Percentiles rank a stretch among this genome's conserved stretches.
Evolutionary conservation across 1,140 invertebrate genomes (phyloP).

Genomic region (Conus betulinus): DNA sequence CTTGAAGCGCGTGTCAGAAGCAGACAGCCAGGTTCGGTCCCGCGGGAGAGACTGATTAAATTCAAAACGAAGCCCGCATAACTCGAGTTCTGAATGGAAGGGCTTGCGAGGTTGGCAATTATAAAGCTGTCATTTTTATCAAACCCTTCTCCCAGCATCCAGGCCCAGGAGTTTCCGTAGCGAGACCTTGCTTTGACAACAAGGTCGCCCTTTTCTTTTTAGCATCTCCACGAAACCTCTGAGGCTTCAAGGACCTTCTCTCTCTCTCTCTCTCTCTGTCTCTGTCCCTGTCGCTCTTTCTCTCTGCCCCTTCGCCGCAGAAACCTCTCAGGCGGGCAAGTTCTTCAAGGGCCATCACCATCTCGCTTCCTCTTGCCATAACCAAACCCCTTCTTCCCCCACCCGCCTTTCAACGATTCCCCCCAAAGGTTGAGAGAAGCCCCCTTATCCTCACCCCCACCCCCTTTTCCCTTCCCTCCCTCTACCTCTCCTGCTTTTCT

Average conservation of each 20-base stretch:
- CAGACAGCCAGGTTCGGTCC: conserved; percentile 18
- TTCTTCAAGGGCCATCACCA: not conserved
- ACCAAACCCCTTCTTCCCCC: no score
- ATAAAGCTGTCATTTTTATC: conserved; percentile 41
- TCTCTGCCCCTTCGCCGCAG: not conserved
- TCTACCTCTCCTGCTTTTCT: not conserved
- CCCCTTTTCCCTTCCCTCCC: no score
- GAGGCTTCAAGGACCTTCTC: not conserved
- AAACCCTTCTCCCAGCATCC: not conserved
- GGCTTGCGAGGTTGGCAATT: conserved; percentile 23
- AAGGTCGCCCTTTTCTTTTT: conserved; percentile 28
- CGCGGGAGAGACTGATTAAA: conserved; percentile 33
- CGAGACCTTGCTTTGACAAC: conserved; percentile 22
- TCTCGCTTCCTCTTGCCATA: no score
- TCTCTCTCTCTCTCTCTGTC: not conserved
- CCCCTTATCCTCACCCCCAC: no score
- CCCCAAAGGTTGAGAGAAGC: no score
- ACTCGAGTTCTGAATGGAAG: conserved; percentile 12
- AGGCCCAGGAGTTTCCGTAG: not conserved
- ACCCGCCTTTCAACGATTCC: no score
- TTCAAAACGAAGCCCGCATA: conserved; percentile 39
- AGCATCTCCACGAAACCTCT: conserved; percentile 1
- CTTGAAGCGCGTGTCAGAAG: conserved; percentile 28
- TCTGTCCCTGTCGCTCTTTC: not conserved
- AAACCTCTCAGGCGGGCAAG: not conserved